phyloP scores from a whole-genome alignment of 2,888 invertebrate species.

The Fragum sueziense region DNA sequence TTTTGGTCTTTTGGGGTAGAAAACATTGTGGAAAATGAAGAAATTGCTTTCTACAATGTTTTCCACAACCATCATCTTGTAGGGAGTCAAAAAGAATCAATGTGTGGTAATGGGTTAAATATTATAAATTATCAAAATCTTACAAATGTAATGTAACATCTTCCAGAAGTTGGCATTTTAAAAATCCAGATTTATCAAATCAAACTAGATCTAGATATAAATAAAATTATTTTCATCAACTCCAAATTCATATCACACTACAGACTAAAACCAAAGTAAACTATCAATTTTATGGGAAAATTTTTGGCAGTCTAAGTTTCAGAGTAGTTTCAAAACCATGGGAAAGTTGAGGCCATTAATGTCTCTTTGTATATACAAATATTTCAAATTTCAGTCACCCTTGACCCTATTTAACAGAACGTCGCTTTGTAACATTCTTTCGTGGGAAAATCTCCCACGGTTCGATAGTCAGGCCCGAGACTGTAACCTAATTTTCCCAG shows the following conservation, averaged over 20 bases:
- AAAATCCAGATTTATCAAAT: not conserved
- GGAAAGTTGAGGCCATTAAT: slow-evolving; percentile 14
- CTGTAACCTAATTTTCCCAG: slow-evolving; percentile 58
- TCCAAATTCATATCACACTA: not conserved
- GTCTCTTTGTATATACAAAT: slow-evolving; percentile 8
- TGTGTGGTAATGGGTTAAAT: no score
- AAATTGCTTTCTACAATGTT: no score
- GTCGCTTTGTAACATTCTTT: slow-evolving; percentile 50
- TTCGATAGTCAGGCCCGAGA: slow-evolving; percentile 32
- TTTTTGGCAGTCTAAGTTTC: not conserved
- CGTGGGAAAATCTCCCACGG: slow-evolving; percentile 65
- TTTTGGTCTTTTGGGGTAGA: no score
- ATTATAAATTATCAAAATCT: no score
- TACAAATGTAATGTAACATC: slow-evolving; percentile 54
- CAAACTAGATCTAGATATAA: not conserved
- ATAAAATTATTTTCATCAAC: not conserved
- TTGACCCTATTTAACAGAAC: slow-evolving; percentile 46
- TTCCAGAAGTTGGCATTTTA: slow-evolving; percentile 43
- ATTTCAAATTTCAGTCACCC: slow-evolving; percentile 17
- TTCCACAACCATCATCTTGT: no score
- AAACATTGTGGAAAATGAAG: no score
- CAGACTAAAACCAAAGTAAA: not conserved
- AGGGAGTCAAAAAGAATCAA: no score
- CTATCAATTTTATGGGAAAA: slow-evolving; percentile 19
- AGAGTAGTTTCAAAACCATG: not conserved